Conservation (phyloP, 2,113 vertebrate species). For the Paradisaea rubra region DNA sequence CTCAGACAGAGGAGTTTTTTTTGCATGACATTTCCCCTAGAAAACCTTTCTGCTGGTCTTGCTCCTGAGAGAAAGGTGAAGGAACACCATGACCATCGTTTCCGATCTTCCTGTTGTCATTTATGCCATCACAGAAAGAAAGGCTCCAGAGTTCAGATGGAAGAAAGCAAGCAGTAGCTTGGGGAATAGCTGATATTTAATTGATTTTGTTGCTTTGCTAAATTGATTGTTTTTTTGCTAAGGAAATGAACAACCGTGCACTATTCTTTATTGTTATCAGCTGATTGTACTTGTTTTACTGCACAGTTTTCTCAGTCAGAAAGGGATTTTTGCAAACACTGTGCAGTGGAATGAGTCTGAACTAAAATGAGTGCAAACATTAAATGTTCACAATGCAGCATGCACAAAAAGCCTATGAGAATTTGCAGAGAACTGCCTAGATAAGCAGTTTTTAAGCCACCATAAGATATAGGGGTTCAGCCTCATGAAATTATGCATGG, state of each 20-base stretch:
- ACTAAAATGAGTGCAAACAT: not conserved
- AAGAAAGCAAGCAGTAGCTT: not conserved
- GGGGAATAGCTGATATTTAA: conserved; percentile 40
- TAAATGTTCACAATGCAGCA: not conserved
- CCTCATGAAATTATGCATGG: not conserved
- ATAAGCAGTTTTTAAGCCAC: not conserved
- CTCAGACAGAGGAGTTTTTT: not conserved
- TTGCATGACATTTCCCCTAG: not conserved
- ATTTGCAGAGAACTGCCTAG: not conserved
- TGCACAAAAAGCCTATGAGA: not conserved
- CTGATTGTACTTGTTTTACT: conserved; percentile 1
- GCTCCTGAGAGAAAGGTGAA: not conserved
- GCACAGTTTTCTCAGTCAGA: not conserved
- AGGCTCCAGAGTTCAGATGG: not conserved
- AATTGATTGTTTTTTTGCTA: conserved; percentile 46
- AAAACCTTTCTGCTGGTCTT: not conserved
- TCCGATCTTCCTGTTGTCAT: not conserved
- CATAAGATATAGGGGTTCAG: not conserved
- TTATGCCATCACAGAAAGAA: not conserved
- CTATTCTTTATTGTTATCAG: conserved; percentile 38
- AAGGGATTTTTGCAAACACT: not conserved
- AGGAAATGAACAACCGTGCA: not conserved
- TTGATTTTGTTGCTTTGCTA: conserved; percentile 45
- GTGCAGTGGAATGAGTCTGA: not conserved
- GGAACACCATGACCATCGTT: not conserved